Evolutionary conservation across 2,888 invertebrate genomes (phyloP).

Genomic region (Spicauda simplicius): DNA sequence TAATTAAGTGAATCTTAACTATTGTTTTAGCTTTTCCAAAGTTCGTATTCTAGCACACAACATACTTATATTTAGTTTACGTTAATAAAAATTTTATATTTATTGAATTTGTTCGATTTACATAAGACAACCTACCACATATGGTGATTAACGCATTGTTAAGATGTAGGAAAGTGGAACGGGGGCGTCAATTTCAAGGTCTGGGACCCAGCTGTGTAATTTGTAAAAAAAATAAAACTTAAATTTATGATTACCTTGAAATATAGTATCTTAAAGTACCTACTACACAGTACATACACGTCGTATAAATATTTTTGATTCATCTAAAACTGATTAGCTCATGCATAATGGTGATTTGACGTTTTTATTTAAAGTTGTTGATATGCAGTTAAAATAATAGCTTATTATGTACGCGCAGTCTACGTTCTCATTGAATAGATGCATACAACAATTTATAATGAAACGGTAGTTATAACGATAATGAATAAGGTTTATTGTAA

Average conservation of each 20-base stretch:
- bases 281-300: neutral
- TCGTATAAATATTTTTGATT: neutral
- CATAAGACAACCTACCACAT: slow-evolving; percentile 44
- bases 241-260: slow-evolving; percentile 25
- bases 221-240: slow-evolving; percentile 43
- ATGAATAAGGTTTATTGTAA: neutral
- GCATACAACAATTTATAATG: neutral
- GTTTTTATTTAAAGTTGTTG: neutral
- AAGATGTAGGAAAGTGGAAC: slow-evolving; percentile 79
- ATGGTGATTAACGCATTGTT: slow-evolving; percentile 75
- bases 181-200: slow-evolving; percentile 78
- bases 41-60: neutral
- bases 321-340: neutral
- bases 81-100: neutral
- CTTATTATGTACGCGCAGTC: neutral
- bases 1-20: neutral
- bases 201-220: slow-evolving; percentile 68
- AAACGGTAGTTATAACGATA: neutral
- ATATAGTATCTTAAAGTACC: neutral
- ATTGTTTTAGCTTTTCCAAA: neutral
- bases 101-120: slow-evolving; percentile 2
- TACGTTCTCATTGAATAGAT: neutral
- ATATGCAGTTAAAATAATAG: neutral
- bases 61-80: neutral
- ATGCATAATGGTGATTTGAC: neutral